phyloP scores from a whole-genome alignment of 2,888 invertebrate species.

The Brachylomia viminalis region DNA sequence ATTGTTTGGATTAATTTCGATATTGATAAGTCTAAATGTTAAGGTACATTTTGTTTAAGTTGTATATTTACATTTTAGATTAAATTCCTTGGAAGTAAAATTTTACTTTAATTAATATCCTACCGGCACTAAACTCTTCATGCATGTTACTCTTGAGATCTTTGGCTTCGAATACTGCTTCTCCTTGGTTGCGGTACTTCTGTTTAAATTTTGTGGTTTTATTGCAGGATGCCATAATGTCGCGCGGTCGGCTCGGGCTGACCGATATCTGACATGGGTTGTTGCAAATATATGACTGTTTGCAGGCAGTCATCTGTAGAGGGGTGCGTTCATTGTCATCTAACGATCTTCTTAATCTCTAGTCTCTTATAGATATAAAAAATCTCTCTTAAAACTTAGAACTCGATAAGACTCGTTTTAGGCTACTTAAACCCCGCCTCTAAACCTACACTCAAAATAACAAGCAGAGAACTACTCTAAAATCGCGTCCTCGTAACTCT shows the following conservation, averaged over 20 bases:
- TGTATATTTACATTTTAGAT: constrained; percentile 79
- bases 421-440: constrained; percentile 50
- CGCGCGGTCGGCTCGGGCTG: constrained; percentile 55
- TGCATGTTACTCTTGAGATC: constrained; percentile 74
- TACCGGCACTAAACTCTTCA: constrained; percentile 71
- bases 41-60: constrained; percentile 74
- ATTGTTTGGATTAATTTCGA: constrained; percentile 68
- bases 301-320: constrained; percentile 56
- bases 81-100: constrained; percentile 77
- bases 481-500: constrained; percentile 57
- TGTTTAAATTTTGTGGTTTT: constrained; percentile 70
- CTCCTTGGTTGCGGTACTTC: constrained; percentile 77
- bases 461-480: constrained; percentile 42
- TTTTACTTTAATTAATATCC: constrained; percentile 71
- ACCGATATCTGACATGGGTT: constrained; percentile 45
- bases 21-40: constrained; percentile 74
- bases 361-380: constrained; percentile 46
- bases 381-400: constrained; percentile 36
- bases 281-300: constrained; percentile 48
- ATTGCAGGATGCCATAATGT: constrained; percentile 68
- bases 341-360: constrained; percentile 46
- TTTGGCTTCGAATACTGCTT: constrained; percentile 72
- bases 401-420: constrained; percentile 53
- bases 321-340: constrained; percentile 64
- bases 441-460: constrained; percentile 58